Evolutionary conservation across 2,113 vertebrate species (phyloP), one percentile per base, ranked within the genome.

Genomic region (Bucco capensis): DNA sequence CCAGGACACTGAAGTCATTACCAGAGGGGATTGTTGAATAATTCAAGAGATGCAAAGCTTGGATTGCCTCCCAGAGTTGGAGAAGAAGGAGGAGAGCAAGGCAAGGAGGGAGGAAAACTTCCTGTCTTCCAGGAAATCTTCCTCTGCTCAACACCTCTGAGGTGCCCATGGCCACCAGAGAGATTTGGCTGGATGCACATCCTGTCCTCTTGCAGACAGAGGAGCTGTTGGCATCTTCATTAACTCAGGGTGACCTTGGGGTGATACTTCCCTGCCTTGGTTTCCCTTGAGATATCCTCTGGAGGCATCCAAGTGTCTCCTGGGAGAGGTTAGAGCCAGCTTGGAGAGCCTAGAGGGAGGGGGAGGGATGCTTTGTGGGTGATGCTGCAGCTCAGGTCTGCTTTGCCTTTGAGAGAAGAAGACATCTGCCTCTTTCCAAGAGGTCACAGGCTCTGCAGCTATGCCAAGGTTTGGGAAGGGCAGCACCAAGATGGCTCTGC

Each of bases 51-150:
- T 90, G 77, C 49, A 94, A 80, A 0, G 0, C 86, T 92, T 95
- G 96, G 94, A 96, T 86, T 42, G 77, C 25, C 93, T 96, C 93
- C 94, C 93, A 2, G 93, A 92, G 92, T 62, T 7, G 3, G 61
- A 69, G 53, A 77, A 83, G 76, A 62, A 31, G 0, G 1, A 25
- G 42, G 42, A 90, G 83, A 83, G 61, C 25, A 19, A 37, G 73
- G 91, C 78, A 89, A 22, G 49, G 38, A 0, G 65, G 54, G 86
- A 93, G 77, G 86, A 65, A 94, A 88, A 94, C 77, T 96, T 95
- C 92, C 93, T 7, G 17, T 91, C 92, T 96, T 94, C 81, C 96
- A 93, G 94, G 94, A 96, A 96, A 95, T 8, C 90, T 93, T 67
- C 86, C 57, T 12, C 33, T 83, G 19, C 72, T 2, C 38, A 44